Percentiles rank a stretch among this genome's conserved stretches.
These are phyloP conservation scores for Seriola dumerili DNA, from an alignment of 2,113 vertebrate species.

Conservation along the genomic window DNA sequence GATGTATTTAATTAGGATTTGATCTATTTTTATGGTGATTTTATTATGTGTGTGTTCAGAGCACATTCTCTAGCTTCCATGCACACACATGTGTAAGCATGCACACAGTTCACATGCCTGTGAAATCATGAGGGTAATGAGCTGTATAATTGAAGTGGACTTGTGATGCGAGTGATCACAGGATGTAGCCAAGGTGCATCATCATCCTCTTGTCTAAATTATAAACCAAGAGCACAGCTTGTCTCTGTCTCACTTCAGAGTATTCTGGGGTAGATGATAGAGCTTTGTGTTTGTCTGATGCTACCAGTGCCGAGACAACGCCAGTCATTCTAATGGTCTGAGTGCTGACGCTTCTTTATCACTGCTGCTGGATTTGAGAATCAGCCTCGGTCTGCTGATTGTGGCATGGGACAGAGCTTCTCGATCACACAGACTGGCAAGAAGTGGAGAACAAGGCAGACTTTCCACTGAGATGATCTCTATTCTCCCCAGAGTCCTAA, in stretches of 20 bases:
- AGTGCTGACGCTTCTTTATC: slow-evolving; percentile 60
- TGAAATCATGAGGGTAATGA: slow-evolving; percentile 41
- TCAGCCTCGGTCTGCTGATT: slow-evolving; percentile 53
- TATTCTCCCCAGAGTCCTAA: slow-evolving; percentile 48
- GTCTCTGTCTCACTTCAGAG: slow-evolving; percentile 26
- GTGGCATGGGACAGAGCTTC: slow-evolving; percentile 26
- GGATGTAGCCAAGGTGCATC: slow-evolving; percentile 36
- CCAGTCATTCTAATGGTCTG: slow-evolving; percentile 51
- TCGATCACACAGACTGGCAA: slow-evolving; percentile 24
- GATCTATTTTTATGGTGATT: slow-evolving; percentile 3
- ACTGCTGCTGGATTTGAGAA: slow-evolving; percentile 49
- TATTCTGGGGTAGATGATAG: slow-evolving; percentile 11
- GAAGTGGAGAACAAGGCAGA: slow-evolving; percentile 37
- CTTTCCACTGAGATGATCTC: slow-evolving; percentile 59
- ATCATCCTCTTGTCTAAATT: slow-evolving; percentile 31
- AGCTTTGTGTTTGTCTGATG: slow-evolving; percentile 33
- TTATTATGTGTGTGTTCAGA: slow-evolving; percentile 8
- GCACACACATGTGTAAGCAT: background rate
- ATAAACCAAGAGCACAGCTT: slow-evolving; percentile 33
- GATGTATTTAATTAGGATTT: slow-evolving; percentile 9
- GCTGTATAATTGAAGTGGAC: slow-evolving; percentile 41
- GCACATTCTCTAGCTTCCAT: background rate
- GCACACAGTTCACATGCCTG: slow-evolving; percentile 1
- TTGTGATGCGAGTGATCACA: slow-evolving; percentile 46
- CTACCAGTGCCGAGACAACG: background rate